Percentiles rank a stretch among this genome's conserved stretches.
phyloP scores from a whole-genome alignment of 1,140 invertebrate species.

The Triops cancriformis region DNA sequence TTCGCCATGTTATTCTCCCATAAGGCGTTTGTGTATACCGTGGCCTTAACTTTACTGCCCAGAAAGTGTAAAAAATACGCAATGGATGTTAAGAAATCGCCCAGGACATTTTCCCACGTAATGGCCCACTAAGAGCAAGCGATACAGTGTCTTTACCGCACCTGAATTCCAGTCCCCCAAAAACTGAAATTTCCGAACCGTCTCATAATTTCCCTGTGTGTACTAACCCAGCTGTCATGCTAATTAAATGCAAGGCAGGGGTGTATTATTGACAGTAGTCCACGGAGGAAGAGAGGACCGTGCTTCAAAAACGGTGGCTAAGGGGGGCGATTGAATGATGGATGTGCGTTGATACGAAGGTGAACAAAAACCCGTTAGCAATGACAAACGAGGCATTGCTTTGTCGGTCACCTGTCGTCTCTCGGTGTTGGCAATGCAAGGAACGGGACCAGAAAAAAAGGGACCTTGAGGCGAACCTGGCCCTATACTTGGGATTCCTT shows the following conservation, averaged over 20 bases:
- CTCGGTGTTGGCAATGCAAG: slow-evolving; percentile 8
- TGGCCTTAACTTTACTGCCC: not conserved
- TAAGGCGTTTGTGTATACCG: too few relatives aligned
- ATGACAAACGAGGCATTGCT: slow-evolving; percentile 8
- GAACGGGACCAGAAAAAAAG: not conserved
- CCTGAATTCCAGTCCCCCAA: too few relatives aligned
- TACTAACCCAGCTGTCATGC: too few relatives aligned
- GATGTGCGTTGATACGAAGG: slow-evolving; percentile 9
- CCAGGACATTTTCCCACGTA: not conserved
- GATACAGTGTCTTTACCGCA: not conserved
- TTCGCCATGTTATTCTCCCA: too few relatives aligned
- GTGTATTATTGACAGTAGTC: too few relatives aligned
- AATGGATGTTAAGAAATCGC: not conserved
- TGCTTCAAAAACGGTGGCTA: not conserved
- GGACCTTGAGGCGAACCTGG: not conserved
- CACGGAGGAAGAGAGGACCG: too few relatives aligned
- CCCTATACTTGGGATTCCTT: not conserved
- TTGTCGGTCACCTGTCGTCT: slow-evolving; percentile 12
- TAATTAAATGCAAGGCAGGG: too few relatives aligned
- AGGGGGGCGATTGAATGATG: slow-evolving; percentile 2
- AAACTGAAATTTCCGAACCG: too few relatives aligned
- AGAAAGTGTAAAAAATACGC: not conserved
- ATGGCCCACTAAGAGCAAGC: not conserved
- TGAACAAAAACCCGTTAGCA: slow-evolving; percentile 13
- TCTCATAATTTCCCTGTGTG: too few relatives aligned